Base-by-base conservation (phyloP, 2,113 vertebrate genomes). In the Psophia crepitans region DNA sequence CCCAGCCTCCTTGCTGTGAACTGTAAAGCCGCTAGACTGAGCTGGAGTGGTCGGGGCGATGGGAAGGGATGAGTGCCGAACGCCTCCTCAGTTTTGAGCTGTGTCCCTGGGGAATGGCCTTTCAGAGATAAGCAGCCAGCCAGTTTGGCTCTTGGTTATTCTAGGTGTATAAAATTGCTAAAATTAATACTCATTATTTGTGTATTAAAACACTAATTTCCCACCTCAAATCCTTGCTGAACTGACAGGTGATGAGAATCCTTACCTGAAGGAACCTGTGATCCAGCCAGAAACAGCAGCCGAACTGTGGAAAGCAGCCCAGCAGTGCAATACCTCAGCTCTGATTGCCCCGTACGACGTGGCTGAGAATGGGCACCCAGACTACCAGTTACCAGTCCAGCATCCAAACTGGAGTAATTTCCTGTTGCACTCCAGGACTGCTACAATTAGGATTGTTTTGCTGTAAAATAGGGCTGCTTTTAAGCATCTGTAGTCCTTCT, bases 261-360 rank as follows among this genome's bases (percentile, higher is more conserved):
- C 24, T 46, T 18, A 33, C 41, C 51, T 15, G 44, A 15, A 60
- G 61, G 60, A 75, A 35, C 22, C 39, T 16, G 17, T n/a, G 56
- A 14, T 4, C n/a, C 54, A 20, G 26, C 2, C 70, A 73, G 93
- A 51, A 63, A 14, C 0, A 0, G 17, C 21, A 46, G 51, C n/a
- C 51, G 7, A 15, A 3, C 64, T 5, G 30, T 20, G 46, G 80
- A 48, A 39, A 48, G 39, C 56, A 17, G 39, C 57, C 8, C 35
- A 83, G 54, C n/a, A 15, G 39, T 5, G 19, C 22, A 28, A 12
- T 0, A 0, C 7, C 41, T 68, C 41, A 5, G 70, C 39, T 24
- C 53, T 6, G 28, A 9, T 4, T 44, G 35, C 49, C 23, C 0
- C 0, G 39, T 44, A 68, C 60, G 64, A 66, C 27, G 2, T 1